Base-by-base conservation (phyloP, 2,797 vertebrate genomes). In the Eulemur rubriventer region DNA sequence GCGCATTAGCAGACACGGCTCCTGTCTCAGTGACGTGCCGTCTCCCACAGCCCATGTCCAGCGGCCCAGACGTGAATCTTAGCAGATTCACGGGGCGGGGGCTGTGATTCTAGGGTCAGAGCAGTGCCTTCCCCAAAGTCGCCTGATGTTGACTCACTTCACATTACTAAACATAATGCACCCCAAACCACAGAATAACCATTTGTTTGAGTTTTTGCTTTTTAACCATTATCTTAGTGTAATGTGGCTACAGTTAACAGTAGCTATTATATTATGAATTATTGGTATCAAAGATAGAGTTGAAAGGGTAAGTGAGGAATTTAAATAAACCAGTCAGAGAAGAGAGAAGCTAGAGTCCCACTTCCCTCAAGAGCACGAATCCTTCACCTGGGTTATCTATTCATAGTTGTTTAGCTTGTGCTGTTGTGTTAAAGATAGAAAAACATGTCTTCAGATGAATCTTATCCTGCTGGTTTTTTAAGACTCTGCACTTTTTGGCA, bases 1-100 rank as follows among this genome's bases (percentile, higher is more conserved):
- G 24, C 1, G 0, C 33, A 8, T 6, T 26, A 41, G 2, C 28
- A 18, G 8, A 7, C 28, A 1, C 0, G 1, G 2, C 28, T 35
- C 18, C 20, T 4, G 3, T 91, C 13, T 33, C 52, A 16, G 26
- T 38, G 24, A 20, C 0, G 5, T 7, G 43, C 33, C 6, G 1
- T 12, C n/a, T 6, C 48, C 50, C 30, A 12, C 1, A 30, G 18
- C 12, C 16, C 24, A 12, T 2, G 4, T 41, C 33, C 1, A 0
- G 30, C 1, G n/a, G 10, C 61, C 28, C 20, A 1, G 0, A 6
- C 4, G 10, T 2, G 22, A 33, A 5, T 52, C 8, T 33, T 22
- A n/a, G 14, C 59, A 48, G 4, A 20, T 0, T 46, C 43, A 10
- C 10, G 10, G 43, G 43, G 41, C 3, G 13, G 43, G 13, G 8